Conservation (phyloP, 1,140 invertebrate genomes). For the Drosophila sp. region DNA sequence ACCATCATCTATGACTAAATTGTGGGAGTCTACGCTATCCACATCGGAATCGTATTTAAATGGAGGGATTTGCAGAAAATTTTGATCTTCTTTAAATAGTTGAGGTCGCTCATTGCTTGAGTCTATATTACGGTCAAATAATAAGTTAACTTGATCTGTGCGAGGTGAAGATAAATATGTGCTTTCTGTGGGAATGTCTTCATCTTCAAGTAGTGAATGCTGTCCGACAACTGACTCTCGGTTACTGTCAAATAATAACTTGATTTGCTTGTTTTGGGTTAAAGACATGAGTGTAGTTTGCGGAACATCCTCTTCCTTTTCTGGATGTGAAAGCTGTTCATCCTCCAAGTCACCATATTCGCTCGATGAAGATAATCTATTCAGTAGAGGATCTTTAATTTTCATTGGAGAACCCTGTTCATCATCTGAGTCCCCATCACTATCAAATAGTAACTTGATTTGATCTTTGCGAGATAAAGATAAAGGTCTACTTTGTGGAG, state of each 20-base stretch:
- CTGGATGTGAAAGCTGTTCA: not conserved
- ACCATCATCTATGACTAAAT: conserved; percentile 7
- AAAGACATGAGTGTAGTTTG: not conserved
- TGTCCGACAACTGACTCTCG: not conserved
- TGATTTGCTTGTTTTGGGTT: not conserved
- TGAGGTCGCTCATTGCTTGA: not conserved
- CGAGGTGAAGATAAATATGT: not conserved
- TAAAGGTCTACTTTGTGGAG: not conserved
- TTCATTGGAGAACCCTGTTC: not conserved
- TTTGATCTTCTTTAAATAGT: not conserved
- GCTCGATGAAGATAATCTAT: too few species aligned
- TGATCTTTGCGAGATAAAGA: not conserved
- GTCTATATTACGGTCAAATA: not conserved
- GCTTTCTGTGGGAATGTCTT: not conserved
- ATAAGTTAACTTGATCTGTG: not conserved
- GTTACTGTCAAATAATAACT: not conserved
- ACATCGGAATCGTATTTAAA: not conserved
- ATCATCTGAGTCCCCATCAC: conserved; percentile 1
- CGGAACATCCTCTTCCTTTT: not conserved
- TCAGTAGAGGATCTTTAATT: too few species aligned
- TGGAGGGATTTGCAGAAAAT: not conserved
- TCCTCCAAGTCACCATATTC: not conserved
- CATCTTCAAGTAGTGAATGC: not conserved
- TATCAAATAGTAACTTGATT: not conserved
- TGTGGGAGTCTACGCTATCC: not conserved